Conservation (phyloP, 2,888 invertebrate genomes). For the Hirtodrosophila alboralis region DNA sequence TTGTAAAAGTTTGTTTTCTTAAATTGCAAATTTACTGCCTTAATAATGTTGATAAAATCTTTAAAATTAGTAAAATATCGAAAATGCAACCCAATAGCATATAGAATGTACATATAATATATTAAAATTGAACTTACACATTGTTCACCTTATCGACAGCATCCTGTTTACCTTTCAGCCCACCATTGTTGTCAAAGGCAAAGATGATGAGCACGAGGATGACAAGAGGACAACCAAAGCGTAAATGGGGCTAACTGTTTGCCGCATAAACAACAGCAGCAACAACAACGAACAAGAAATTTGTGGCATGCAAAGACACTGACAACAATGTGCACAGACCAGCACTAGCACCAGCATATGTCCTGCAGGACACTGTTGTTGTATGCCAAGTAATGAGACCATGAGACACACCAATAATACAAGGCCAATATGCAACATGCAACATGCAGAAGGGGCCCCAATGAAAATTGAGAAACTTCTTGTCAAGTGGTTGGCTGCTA, state of each 20-base stretch:
- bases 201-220: neutral
- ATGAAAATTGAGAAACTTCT: slow-evolving; percentile 1
- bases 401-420: slow-evolving; percentile 20
- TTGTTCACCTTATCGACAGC: too few relatives aligned
- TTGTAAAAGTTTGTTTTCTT: too few relatives aligned
- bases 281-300: slow-evolving; percentile 33
- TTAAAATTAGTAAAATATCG: too few relatives aligned
- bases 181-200: too few relatives aligned
- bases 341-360: slow-evolving; percentile 2
- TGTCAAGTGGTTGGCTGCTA: slow-evolving; percentile 23
- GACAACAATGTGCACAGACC: slow-evolving; percentile 13
- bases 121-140: too few relatives aligned
- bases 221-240: slow-evolving; percentile 17
- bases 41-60: too few relatives aligned
- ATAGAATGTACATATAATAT: too few relatives aligned
- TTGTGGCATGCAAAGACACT: slow-evolving; percentile 27
- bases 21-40: too few relatives aligned
- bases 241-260: slow-evolving; percentile 59
- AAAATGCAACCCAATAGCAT: too few relatives aligned
- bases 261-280: slow-evolving; percentile 51
- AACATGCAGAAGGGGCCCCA: neutral
- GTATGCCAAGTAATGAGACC: slow-evolving; percentile 35
- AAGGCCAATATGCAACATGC: neutral
- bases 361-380: slow-evolving; percentile 17
- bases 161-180: too few relatives aligned